These are phyloP conservation scores for Bothrops jararaca DNA, from an alignment of 2,113 vertebrate genomes.

Conservation along the genomic window DNA sequence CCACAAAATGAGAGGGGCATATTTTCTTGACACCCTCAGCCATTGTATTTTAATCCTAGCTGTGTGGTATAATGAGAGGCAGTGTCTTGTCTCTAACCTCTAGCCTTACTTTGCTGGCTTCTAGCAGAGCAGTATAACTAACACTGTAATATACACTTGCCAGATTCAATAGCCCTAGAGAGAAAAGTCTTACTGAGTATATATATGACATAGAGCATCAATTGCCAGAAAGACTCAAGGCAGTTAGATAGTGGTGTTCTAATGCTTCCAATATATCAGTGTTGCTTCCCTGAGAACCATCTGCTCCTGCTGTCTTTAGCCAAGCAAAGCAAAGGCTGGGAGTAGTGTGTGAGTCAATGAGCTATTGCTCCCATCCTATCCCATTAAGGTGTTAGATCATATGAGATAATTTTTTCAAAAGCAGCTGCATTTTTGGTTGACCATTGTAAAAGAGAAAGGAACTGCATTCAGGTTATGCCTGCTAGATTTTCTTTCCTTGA, in stretches of 20 bases:
- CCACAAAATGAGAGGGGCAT: background rate
- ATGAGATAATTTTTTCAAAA: background rate
- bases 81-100: background rate
- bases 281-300: background rate
- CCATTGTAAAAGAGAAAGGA: background rate
- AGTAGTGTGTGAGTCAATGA: background rate
- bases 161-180: background rate
- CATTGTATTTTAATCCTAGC: background rate
- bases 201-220: background rate
- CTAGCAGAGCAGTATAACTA: background rate
- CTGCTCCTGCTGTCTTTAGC: background rate
- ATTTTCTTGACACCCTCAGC: background rate
- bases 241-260: background rate
- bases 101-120: constrained; percentile 4
- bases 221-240: background rate
- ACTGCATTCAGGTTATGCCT: background rate
- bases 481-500: background rate
- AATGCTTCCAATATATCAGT: background rate
- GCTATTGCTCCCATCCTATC: background rate
- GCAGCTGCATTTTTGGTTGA: background rate
- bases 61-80: constrained; percentile 8
- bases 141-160: background rate
- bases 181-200: background rate
- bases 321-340: background rate
- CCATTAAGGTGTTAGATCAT: background rate